A percentile compares a stretch with the other conserved stretches of the same genome.
phyloP scores from a whole-genome alignment of 1,140 invertebrate genomes.

The Pollicipes pollicipes region DNA sequence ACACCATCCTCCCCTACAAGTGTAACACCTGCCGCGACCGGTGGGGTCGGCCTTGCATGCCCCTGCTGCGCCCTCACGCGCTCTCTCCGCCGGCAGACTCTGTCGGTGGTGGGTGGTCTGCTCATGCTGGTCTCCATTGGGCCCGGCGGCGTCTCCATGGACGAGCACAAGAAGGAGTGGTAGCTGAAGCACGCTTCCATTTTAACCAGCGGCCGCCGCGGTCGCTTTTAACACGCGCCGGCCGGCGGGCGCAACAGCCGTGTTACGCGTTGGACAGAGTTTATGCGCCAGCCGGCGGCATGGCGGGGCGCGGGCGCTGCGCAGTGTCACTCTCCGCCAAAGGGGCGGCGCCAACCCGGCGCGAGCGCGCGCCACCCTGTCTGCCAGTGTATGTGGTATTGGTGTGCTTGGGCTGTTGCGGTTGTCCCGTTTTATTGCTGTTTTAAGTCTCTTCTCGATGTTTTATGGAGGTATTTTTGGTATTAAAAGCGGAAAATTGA shows the following conservation, averaged over 20 bases:
- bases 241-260: too few species aligned
- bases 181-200: constrained; percentile 26
- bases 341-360: too few species aligned
- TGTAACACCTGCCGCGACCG: too few species aligned
- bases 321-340: too few species aligned
- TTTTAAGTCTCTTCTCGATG: neutral
- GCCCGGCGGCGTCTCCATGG: constrained; percentile 96
- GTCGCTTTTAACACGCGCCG: too few species aligned
- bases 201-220: too few species aligned
- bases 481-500: neutral
- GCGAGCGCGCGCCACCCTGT: too few species aligned
- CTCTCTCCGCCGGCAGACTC: constrained; percentile 43
- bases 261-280: neutral
- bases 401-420: neutral
- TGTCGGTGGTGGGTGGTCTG: constrained; percentile 96
- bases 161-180: constrained; percentile 99
- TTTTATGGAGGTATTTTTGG: constrained; percentile 1
- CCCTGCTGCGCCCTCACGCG: too few species aligned
- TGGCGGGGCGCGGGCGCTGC: neutral
- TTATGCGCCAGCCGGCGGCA: neutral
- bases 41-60: too few species aligned
- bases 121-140: constrained; percentile 95
- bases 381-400: neutral
- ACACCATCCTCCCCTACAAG: too few species aligned
- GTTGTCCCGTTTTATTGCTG: neutral